These are phyloP conservation scores for Thysanoteuthis rhombus DNA, from an alignment of 2,888 invertebrate species.

Conservation along the genomic window DNA sequence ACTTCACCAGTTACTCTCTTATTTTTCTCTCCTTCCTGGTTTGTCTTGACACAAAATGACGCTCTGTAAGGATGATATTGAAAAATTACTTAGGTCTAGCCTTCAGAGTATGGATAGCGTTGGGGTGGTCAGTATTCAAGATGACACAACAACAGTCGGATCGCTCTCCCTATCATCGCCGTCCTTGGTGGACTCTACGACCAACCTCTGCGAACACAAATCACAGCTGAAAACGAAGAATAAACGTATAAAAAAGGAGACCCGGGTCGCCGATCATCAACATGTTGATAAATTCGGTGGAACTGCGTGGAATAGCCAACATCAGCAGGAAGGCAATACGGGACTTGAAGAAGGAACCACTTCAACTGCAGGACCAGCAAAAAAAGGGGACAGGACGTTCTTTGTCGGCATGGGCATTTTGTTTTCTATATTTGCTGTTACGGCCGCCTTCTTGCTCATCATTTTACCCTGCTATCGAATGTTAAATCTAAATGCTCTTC, in stretches of 20 bases:
- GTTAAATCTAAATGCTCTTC: constrained; percentile 13
- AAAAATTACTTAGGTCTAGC: background rate
- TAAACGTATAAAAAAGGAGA: no score
- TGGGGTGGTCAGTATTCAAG: background rate
- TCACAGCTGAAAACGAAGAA: background rate
- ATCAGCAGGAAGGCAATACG: background rate
- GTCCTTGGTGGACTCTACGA: constrained; percentile 13
- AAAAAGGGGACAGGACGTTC: background rate
- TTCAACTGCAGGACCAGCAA: background rate
- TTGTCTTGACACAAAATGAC: background rate
- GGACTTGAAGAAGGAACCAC: background rate
- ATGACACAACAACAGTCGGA: background rate
- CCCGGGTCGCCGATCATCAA: background rate
- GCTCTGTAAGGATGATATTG: background rate
- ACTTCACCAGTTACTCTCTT: background rate
- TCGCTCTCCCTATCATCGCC: background rate
- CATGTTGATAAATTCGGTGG: background rate
- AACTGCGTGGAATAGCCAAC: background rate
- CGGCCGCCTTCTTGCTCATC: background rate
- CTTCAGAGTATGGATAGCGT: constrained; percentile 19
- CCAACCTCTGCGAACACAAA: background rate
- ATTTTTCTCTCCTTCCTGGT: background rate
- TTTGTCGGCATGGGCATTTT: constrained; percentile 19
- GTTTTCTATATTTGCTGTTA: constrained; percentile 22
- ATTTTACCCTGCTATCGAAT: constrained; percentile 16